Evolutionary conservation across 2,113 vertebrate species (phyloP).

Genomic region (Condylura cristata): DNA sequence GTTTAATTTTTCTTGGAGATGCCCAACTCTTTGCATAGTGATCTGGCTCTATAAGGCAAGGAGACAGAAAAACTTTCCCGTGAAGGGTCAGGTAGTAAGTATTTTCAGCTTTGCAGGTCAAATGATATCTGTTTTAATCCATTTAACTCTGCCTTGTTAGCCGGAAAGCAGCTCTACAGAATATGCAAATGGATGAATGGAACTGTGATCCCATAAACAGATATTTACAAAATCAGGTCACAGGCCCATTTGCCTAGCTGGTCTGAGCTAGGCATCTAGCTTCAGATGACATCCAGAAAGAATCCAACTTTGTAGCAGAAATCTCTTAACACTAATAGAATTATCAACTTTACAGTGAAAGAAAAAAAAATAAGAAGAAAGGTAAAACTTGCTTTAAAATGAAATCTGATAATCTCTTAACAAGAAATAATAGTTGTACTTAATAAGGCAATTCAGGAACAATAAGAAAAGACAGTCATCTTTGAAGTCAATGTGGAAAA

Average conservation of each 20-base stretch:
- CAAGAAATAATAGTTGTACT: not conserved
- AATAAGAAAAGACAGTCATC: not conserved
- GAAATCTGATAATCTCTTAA: not conserved
- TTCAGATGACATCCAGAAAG: not conserved
- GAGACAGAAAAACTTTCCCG: not conserved
- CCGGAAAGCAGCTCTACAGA: not conserved
- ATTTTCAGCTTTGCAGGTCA: not conserved
- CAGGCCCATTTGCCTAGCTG: not conserved
- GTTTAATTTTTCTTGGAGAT: not conserved
- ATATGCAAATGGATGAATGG: not conserved
- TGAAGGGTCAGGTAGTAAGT: not conserved
- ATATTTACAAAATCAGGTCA: not conserved
- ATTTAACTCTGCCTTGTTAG: not conserved
- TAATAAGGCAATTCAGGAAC: not conserved
- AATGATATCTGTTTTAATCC: not conserved
- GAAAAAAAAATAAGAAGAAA: slow-evolving; percentile 4
- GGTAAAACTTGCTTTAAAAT: slow-evolving; percentile 11
- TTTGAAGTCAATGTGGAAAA: slow-evolving; percentile 1
- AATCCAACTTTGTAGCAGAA: not conserved
- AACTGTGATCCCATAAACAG: not conserved
- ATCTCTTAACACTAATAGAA: not conserved
- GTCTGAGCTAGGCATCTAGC: not conserved
- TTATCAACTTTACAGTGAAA: slow-evolving; percentile 9
- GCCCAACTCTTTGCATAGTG: not conserved
- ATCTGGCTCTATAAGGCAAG: not conserved